Conservation (phyloP, 1,140 invertebrate species). For the Pygmarrhopalites habei region DNA sequence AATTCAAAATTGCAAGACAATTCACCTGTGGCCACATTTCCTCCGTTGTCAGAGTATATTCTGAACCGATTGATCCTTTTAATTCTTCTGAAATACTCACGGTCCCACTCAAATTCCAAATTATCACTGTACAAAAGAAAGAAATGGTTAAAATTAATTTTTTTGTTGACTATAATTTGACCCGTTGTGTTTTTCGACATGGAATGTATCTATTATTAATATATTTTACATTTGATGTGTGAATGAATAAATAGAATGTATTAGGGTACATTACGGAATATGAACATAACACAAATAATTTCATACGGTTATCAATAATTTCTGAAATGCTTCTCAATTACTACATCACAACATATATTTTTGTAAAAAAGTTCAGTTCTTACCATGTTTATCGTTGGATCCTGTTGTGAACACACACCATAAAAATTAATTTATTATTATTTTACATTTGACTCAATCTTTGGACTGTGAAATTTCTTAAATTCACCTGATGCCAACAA, state of each 20-base stretch:
- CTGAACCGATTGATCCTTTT: neutral
- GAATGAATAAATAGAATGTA: too few species aligned
- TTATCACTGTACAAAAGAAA: too few species aligned
- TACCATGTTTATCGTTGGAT: constrained; percentile 64
- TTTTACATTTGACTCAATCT: neutral
- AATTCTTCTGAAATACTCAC: constrained; percentile 28
- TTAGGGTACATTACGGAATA: too few species aligned
- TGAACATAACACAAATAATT: too few species aligned
- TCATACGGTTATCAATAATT: too few species aligned
- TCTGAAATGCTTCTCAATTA: too few species aligned
- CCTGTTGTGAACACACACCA: constrained; percentile 46
- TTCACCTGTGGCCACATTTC: constrained; percentile 39
- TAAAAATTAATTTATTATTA: constrained; percentile 11
- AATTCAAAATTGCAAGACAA: too few species aligned
- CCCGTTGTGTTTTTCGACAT: too few species aligned
- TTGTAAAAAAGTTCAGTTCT: constrained; percentile 63
- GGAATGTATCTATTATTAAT: too few species aligned
- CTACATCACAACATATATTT: too few species aligned
- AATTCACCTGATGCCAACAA: constrained; percentile 56
- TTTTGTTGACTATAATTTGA: too few species aligned
- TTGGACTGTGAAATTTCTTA: neutral
- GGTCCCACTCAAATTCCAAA: constrained; percentile 39
- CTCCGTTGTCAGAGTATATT: constrained; percentile 26
- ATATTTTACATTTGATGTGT: too few species aligned
- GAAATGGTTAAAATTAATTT: neutral